Percentiles rank a stretch among this genome's conserved stretches.
Conservation (phyloP, 2,113 vertebrate genomes). For the Scomber colias region DNA sequence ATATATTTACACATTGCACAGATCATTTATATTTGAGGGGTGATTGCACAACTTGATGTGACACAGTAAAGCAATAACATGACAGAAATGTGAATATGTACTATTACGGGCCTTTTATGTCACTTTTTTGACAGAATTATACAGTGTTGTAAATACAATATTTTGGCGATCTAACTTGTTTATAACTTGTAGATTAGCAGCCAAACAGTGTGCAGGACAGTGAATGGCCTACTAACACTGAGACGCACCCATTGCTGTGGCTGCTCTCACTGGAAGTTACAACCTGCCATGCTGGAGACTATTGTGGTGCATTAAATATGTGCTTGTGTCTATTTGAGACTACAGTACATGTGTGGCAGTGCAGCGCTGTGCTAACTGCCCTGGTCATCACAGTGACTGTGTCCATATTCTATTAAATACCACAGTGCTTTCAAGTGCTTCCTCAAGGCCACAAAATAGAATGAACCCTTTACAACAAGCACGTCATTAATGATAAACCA, state of each 20-base stretch:
- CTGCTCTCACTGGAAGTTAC: slow-evolving; percentile 38
- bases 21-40: neutral
- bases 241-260: slow-evolving; percentile 30
- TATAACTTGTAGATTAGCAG: neutral
- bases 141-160: neutral
- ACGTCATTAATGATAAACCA: slow-evolving; percentile 1
- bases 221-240: slow-evolving; percentile 17
- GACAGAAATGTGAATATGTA: no score
- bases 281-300: slow-evolving; percentile 24
- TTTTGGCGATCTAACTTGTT: neutral
- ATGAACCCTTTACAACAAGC: neutral
- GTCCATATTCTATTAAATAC: neutral
- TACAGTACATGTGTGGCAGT: neutral
- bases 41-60: neutral
- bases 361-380: neutral
- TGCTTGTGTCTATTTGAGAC: slow-evolving; percentile 21
- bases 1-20: neutral
- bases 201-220: slow-evolving; percentile 12
- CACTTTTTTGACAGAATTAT: no score
- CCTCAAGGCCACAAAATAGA: neutral
- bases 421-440: neutral
- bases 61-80: neutral
- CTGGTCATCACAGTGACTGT: neutral
- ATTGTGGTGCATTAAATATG: slow-evolving; percentile 20
- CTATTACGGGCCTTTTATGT: no score